Percentiles rank a stretch among this genome's conserved stretches.
These are phyloP conservation scores for Oscheius sp. DNA, from an alignment of 2,888 invertebrate species.

Conservation along the genomic window DNA sequence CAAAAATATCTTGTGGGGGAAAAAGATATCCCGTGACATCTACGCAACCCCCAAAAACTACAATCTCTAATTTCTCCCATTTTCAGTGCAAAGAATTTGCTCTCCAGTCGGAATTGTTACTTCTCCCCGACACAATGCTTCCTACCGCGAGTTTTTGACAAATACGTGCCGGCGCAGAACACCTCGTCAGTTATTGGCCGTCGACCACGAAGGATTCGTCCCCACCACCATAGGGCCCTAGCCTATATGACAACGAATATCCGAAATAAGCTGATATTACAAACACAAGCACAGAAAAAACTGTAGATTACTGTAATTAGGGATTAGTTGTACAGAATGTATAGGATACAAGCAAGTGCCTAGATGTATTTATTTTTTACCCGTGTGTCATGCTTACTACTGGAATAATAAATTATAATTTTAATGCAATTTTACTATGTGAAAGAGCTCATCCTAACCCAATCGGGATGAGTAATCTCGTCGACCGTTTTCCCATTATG, in stretches of 20 bases:
- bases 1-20: too few relatives aligned
- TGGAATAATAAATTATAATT: not conserved
- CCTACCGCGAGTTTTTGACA: conserved; percentile 22
- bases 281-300: too few relatives aligned
- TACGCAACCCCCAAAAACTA: too few relatives aligned
- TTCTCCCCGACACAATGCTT: conserved; percentile 32
- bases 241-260: too few relatives aligned
- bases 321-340: not conserved
- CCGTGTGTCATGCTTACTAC: conserved; percentile 5
- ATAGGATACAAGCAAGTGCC: not conserved
- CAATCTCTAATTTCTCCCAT: not conserved
- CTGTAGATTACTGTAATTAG: too few relatives aligned
- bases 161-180: conserved; percentile 7
- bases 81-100: conserved; percentile 15
- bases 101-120: conserved; percentile 26
- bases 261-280: too few relatives aligned
- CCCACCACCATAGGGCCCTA: not conserved
- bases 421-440: not conserved
- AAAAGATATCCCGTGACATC: too few relatives aligned
- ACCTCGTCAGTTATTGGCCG: conserved; percentile 20
- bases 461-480: conserved; percentile 50
- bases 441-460: conserved; percentile 51
- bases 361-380: not conserved
- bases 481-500: conserved; percentile 45
- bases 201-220: not conserved